phyloP scores from a whole-genome alignment of 2,888 invertebrate species.

The Fabriciana adippe region DNA sequence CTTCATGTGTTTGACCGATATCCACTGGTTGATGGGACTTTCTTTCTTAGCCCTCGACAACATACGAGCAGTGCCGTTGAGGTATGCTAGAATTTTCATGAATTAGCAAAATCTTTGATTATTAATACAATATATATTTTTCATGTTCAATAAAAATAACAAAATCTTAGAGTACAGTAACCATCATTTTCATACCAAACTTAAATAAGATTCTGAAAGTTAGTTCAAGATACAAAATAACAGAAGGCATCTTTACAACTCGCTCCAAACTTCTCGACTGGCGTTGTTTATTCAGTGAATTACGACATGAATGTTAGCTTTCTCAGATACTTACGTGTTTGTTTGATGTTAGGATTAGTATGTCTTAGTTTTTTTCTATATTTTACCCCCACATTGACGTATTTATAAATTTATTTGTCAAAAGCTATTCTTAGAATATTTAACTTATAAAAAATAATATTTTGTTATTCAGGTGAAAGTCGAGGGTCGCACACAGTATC shows the following conservation, averaged over 20 bases:
- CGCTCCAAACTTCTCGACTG: constrained; percentile 51
- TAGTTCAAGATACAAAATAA: constrained; percentile 63
- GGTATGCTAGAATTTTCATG: constrained; percentile 73
- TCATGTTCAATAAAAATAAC: neutral
- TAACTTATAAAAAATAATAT: neutral
- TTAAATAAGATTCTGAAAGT: constrained; percentile 72
- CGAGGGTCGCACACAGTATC: constrained; percentile 93
- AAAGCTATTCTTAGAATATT: neutral
- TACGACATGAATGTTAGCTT: constrained; percentile 56
- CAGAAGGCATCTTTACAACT: constrained; percentile 49
- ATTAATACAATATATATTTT: neutral
- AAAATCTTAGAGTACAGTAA: neutral
- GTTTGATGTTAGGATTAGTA: constrained; percentile 66
- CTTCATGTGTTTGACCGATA: constrained; percentile 98
- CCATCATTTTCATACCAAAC: constrained; percentile 46
- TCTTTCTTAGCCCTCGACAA: constrained; percentile 97
- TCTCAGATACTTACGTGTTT: constrained; percentile 56
- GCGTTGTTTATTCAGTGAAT: constrained; percentile 60
- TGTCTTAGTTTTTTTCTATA: constrained; percentile 42
- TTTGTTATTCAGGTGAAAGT: constrained; percentile 87
- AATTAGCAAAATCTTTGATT: neutral
- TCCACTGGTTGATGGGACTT: constrained; percentile 98
- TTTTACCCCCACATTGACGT: constrained; percentile 30
- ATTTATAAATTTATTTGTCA: constrained; percentile 15
- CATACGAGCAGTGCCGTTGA: constrained; percentile 93